Evolutionary conservation across 2,113 vertebrate species (phyloP), one percentile per base, ranked within the genome.

Genomic region (Chionis minor): DNA sequence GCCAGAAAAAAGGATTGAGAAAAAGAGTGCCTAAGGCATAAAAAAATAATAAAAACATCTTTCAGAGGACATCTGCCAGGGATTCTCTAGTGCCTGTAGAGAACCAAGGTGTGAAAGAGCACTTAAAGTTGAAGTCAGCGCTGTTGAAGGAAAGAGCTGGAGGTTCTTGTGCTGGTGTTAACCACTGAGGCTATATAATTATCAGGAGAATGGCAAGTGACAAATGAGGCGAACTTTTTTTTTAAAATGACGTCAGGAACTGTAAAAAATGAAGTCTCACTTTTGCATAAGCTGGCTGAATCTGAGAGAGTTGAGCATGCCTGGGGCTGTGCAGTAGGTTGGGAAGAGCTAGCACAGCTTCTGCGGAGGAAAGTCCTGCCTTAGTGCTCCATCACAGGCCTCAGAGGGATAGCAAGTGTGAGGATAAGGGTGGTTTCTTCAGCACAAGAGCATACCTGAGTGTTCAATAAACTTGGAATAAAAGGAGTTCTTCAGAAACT

Each of bases 1-100:
- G 77, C 86, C 87, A 94, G 83, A 67, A 94, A 72, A 92, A 85
- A 62, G 92, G 89, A 79, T 23, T 82, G 81, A 92, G 84, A 49
- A 94, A 69, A 65, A 85, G 66, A 22, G 33, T 87, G 93, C 81
- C 74, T 87, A 78, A 92, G 72, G 84, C 89, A 81, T 96, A 35
- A 86, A 72, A 94, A 80, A 92, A 38, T 4, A 81, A 35, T 23
- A 58, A 38, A 70, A 81, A 24, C 49, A 49, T 85, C 67, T 96
- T 87, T 91, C 40, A 81, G 70, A 96, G 44, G 40, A 91, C 7
- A 8, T 40, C 56, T 93, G 87, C 87, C 87, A 87, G 56, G 65
- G 81, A 89, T 44, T 85, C 91, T 85, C 69, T 70, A 62, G 59
- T 73, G 88, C 42, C 28, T 85, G 55, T 24, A 44, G 47, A 92